Conservation (phyloP, 2,797 vertebrate species). For the Spondyliosoma cantharus region DNA sequence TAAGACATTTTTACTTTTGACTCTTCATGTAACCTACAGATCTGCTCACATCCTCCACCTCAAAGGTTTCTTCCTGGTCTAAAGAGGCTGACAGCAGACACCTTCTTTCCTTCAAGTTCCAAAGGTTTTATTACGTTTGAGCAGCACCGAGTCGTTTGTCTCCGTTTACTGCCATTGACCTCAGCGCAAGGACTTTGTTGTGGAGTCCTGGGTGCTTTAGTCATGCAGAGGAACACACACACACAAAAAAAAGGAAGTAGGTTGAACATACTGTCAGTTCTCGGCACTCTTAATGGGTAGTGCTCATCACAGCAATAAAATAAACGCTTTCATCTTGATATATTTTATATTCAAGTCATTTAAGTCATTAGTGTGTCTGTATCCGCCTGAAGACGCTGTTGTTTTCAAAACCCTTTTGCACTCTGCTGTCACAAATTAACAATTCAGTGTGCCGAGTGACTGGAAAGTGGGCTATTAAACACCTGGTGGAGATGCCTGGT, state of each 20-base stretch:
- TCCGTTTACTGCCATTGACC: neutral
- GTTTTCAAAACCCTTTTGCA: constrained; percentile 27
- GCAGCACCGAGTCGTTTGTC: neutral
- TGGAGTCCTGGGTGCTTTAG: neutral
- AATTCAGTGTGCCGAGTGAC: constrained; percentile 36
- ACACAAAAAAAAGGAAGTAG: constrained; percentile 3
- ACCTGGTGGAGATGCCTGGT: constrained; percentile 6
- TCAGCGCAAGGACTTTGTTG: neutral
- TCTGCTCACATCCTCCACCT: neutral
- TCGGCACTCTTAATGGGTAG: neutral
- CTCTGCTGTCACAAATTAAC: constrained; percentile 24
- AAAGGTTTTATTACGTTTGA: constrained; percentile 2
- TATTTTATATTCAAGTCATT: constrained; percentile 22
- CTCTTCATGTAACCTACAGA: neutral
- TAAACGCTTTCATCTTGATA: constrained; percentile 16
- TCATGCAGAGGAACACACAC: constrained; percentile 19
- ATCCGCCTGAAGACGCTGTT: constrained; percentile 7
- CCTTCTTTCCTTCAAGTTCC: neutral
- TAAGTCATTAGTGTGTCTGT: constrained; percentile 27
- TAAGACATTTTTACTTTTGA: constrained; percentile 42
- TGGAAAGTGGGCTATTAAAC: constrained; percentile 42
- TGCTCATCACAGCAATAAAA: constrained; percentile 23
- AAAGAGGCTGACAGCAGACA: neutral
- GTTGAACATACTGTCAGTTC: neutral
- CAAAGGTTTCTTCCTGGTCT: neutral